Evolutionary conservation across 2,113 vertebrate species (phyloP).

Genomic region (Micromys minutus): DNA sequence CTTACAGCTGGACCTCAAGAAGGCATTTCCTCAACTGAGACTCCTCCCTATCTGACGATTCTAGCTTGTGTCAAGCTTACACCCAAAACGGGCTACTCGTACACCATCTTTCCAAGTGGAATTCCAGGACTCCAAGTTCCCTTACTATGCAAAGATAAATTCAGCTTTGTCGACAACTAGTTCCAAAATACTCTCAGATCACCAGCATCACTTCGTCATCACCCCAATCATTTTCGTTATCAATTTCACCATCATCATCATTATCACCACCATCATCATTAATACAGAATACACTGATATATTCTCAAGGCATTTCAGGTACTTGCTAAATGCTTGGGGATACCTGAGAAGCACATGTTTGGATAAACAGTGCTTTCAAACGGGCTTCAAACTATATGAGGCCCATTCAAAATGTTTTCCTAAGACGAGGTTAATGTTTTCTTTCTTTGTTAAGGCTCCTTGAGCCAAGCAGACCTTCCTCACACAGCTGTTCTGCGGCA

Average conservation of each 20-base stretch:
- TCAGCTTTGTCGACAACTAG: background rate
- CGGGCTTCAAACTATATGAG: background rate
- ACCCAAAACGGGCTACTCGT: background rate
- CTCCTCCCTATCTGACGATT: background rate
- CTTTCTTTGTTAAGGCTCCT: background rate
- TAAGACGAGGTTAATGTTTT: background rate
- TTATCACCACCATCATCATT: background rate
- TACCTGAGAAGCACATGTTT: background rate
- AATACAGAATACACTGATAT: background rate
- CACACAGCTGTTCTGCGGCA: background rate
- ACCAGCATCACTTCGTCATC: background rate
- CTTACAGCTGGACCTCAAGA: background rate
- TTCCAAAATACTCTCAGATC: background rate
- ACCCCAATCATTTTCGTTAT: background rate
- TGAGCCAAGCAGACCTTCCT: background rate
- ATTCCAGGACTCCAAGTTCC: background rate
- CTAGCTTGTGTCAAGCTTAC: background rate
- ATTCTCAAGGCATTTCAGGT: background rate
- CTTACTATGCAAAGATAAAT: background rate
- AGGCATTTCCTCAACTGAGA: background rate
- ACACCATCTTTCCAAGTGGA: conserved; percentile 4
- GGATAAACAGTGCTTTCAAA: conserved; percentile 5
- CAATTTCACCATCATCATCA: background rate
- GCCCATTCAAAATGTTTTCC: background rate
- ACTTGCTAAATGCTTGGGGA: background rate